A percentile compares a stretch with the other conserved stretches of the same genome.
Evolutionary conservation across 2,888 invertebrate genomes (phyloP).

Genomic region (Villa cingulata): DNA sequence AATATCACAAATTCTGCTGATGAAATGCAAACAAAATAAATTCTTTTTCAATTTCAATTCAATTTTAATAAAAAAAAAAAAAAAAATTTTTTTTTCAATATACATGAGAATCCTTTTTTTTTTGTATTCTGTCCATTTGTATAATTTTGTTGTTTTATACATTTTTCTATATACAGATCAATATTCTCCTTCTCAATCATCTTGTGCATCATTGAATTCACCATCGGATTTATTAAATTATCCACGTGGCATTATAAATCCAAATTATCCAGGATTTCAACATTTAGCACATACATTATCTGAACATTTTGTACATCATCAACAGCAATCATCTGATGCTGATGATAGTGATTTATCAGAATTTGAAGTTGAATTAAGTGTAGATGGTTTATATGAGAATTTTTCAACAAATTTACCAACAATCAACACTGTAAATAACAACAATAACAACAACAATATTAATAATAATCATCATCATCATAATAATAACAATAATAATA

Average conservation of each 20-base stretch:
- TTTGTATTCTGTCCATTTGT: background rate
- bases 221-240: conserved; percentile 26
- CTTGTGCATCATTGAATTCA: conserved; percentile 17
- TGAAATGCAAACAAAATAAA: no score
- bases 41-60: no score
- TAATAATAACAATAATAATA: conserved; percentile 6
- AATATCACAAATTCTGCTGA: no score
- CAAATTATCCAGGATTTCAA: conserved; percentile 74
- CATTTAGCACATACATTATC: conserved; percentile 61
- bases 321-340: conserved; percentile 28
- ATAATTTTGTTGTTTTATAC: background rate
- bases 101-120: no score
- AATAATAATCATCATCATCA: conserved; percentile 8
- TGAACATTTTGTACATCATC: conserved; percentile 28
- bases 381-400: conserved; percentile 22
- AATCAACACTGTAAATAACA: conserved; percentile 36
- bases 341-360: conserved; percentile 32
- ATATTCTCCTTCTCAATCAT: conserved; percentile 14
- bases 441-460: conserved; percentile 34
- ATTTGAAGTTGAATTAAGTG: conserved; percentile 27
- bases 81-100: no score
- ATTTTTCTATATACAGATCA: conserved; percentile 13
- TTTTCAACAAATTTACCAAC: conserved; percentile 18
- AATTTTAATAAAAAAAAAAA: no score
- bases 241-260: conserved; percentile 64